Percentiles rank a stretch among this genome's conserved stretches.
phyloP scores from a whole-genome alignment of 1,140 invertebrate species.

The Samia ricini region DNA sequence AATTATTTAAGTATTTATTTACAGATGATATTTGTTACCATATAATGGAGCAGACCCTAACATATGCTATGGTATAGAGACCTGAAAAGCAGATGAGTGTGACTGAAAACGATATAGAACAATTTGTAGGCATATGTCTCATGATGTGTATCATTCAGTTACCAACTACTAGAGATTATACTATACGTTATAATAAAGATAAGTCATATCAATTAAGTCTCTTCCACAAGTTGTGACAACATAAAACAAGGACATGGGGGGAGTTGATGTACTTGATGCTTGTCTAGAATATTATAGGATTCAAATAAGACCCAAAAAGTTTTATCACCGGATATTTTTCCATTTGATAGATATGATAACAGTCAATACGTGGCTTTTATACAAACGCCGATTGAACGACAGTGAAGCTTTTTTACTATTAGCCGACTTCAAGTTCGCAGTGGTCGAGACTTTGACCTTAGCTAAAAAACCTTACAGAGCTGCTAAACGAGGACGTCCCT shows the following conservation, averaged over 20 bases:
- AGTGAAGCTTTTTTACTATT: background rate
- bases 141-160: too few species aligned
- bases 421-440: constrained; percentile 1
- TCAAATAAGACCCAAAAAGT: constrained; percentile 7
- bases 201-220: background rate
- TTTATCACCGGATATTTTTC: constrained; percentile 15
- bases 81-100: too few species aligned
- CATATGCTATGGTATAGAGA: too few species aligned
- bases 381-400: constrained; percentile 4
- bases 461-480: background rate
- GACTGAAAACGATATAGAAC: too few species aligned
- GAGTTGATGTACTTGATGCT: constrained; percentile 14
- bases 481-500: background rate
- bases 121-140: too few species aligned
- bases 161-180: too few species aligned
- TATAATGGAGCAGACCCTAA: too few species aligned
- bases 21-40: too few species aligned
- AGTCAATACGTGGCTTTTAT: constrained; percentile 17
- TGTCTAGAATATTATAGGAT: constrained; percentile 11
- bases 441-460: constrained; percentile 4
- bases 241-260: constrained; percentile 13
- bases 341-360: constrained; percentile 15
- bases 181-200: background rate
- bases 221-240: background rate
- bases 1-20: too few species aligned